Conservation (phyloP, 37 sponge, comb jelly and placozoan species). For the Dysidea cf. avara region DNA sequence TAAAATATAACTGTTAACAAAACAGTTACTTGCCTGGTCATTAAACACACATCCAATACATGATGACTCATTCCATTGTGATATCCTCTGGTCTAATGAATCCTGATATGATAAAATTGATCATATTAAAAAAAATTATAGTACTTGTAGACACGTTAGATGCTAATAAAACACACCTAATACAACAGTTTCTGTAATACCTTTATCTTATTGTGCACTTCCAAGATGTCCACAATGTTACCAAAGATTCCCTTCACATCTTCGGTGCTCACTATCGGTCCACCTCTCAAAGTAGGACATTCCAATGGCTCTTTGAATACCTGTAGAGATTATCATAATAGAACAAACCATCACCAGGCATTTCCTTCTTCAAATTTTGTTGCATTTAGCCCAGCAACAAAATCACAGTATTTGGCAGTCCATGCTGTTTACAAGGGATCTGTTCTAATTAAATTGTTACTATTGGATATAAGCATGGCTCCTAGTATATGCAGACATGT, state of each 20-base stretch:
- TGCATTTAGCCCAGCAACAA: too few species aligned
- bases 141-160: not conserved
- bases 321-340: slow-evolving; percentile 5
- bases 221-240: slow-evolving; percentile 78
- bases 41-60: slow-evolving; percentile 54
- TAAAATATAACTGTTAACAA: too few species aligned
- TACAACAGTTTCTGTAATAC: too few species aligned
- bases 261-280: slow-evolving; percentile 70
- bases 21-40: slow-evolving; percentile 51
- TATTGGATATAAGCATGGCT: too few species aligned
- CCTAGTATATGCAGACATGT: too few species aligned
- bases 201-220: slow-evolving; percentile 68
- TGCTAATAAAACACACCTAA: too few species aligned
- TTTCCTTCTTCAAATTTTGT: too few species aligned
- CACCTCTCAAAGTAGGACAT: slow-evolving; percentile 61
- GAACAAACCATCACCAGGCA: too few species aligned
- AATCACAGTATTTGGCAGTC: too few species aligned
- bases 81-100: slow-evolving; percentile 40
- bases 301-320: slow-evolving; percentile 86
- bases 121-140: not conserved
- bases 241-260: slow-evolving; percentile 88
- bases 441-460: too few species aligned
- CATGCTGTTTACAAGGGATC: too few species aligned
- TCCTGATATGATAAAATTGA: not conserved
- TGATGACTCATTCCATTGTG: slow-evolving; percentile 41